Percentiles rank a stretch among this genome's conserved stretches.
These are phyloP conservation scores for Apoda limacodes DNA, from an alignment of 2,888 invertebrate species.

Conservation along the genomic window DNA sequence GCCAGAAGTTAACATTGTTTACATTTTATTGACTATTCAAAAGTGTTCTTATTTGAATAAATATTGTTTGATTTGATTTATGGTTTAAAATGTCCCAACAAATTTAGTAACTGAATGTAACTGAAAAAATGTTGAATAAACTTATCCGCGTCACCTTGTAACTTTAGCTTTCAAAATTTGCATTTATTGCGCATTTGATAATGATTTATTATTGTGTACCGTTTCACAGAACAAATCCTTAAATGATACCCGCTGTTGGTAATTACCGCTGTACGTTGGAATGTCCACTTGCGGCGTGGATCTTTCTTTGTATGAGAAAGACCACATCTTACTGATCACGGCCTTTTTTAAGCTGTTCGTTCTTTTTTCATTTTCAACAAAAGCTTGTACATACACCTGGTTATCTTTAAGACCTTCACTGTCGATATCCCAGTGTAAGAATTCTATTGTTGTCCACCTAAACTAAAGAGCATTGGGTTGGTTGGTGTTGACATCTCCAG, in stretches of 20 bases:
- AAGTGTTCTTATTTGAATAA: too few species aligned
- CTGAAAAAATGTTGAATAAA: constrained; percentile 16
- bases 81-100: constrained; percentile 18
- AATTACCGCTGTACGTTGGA: too few species aligned
- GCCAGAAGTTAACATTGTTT: too few species aligned
- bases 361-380: too few species aligned
- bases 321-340: too few species aligned
- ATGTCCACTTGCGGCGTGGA: too few species aligned
- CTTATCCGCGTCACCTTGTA: constrained; percentile 9
- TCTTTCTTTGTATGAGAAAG: too few species aligned
- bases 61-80: too few species aligned
- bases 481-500: too few species aligned
- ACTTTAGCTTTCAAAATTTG: constrained; percentile 11
- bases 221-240: constrained; percentile 17
- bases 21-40: constrained; percentile 14
- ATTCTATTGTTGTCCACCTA: constrained; percentile 16
- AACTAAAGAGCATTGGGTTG: too few species aligned
- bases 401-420: constrained; percentile 9
- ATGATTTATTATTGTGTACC: constrained; percentile 12
- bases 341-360: too few species aligned
- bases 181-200: constrained; percentile 10
- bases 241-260: constrained; percentile 15
- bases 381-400: constrained; percentile 8
- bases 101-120: constrained; percentile 12
- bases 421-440: constrained; percentile 16